Evolutionary conservation across 2,113 vertebrate genomes (phyloP).

Genomic region (Rhinogobius similis): DNA sequence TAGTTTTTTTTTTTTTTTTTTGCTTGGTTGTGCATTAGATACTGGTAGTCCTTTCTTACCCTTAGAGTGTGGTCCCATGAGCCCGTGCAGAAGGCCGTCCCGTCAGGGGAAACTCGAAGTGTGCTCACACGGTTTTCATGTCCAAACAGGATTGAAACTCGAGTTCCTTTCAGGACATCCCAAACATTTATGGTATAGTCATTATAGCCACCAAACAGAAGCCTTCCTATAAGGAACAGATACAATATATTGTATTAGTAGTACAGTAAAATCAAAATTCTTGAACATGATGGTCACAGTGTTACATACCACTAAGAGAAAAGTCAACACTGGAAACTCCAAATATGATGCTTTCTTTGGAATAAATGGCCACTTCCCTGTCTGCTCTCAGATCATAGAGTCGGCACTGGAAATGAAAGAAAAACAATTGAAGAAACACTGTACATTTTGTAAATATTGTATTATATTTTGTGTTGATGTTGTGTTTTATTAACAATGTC

Average conservation of each 20-base stretch:
- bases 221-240: slow-evolving; percentile 78
- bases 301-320: slow-evolving; percentile 93
- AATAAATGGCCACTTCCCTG: slow-evolving; percentile 97
- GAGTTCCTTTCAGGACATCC: slow-evolving; percentile 95
- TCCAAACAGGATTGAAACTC: slow-evolving; percentile 94
- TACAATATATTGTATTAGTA: not conserved
- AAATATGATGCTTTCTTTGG: slow-evolving; percentile 99
- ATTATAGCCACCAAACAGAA: slow-evolving; percentile 95
- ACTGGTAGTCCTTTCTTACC: slow-evolving; percentile 66
- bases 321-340: slow-evolving; percentile 98
- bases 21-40: not conserved
- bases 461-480: too few species aligned
- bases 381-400: slow-evolving; percentile 96
- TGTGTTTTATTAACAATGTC: too few species aligned
- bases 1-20: not conserved
- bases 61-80: slow-evolving; percentile 98
- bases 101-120: slow-evolving; percentile 92
- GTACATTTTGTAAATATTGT: too few species aligned
- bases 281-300: not conserved
- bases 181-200: slow-evolving; percentile 99
- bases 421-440: slow-evolving; percentile 9
- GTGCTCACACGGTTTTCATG: slow-evolving; percentile 97
- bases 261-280: not conserved
- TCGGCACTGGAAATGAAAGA: slow-evolving; percentile 84
- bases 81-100: slow-evolving; percentile 93